A percentile compares a stretch with the other conserved stretches of the same genome.
Conservation (phyloP, 2,797 vertebrate species). For the Crocodylus rhombifer region DNA sequence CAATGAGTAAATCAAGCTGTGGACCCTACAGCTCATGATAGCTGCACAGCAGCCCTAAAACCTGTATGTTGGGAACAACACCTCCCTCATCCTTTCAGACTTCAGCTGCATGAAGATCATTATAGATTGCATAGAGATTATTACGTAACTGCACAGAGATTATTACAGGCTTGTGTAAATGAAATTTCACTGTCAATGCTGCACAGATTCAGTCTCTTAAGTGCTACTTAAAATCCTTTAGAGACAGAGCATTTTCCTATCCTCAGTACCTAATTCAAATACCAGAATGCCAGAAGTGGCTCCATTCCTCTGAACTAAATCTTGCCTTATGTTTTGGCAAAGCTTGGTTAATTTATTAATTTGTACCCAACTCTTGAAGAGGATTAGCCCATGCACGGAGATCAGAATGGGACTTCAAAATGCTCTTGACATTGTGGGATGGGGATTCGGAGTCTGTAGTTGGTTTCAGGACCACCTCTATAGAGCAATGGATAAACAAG, state of each 20-base stretch:
- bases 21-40: neutral
- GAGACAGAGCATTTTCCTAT: conserved; percentile 17
- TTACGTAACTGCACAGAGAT: neutral
- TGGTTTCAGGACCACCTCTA: neutral
- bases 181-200: conserved; percentile 32
- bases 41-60: neutral
- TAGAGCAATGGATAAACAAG: neutral
- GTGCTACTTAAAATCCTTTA: neutral
- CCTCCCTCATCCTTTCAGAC: neutral
- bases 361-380: neutral
- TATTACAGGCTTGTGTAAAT: neutral
- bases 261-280: neutral
- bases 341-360: neutral
- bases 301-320: conserved; percentile 39
- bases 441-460: neutral
- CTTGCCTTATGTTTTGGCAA: conserved; percentile 25
- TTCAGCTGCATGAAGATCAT: neutral
- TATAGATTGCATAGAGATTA: too few species aligned
- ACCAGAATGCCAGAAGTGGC: neutral
- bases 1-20: neutral
- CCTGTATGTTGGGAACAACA: neutral
- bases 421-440: neutral
- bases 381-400: neutral
- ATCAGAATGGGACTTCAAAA: neutral
- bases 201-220: neutral